These are phyloP conservation scores for Drosophila busckii DNA, from an alignment of 1,140 invertebrate species.

Conservation along the genomic window DNA sequence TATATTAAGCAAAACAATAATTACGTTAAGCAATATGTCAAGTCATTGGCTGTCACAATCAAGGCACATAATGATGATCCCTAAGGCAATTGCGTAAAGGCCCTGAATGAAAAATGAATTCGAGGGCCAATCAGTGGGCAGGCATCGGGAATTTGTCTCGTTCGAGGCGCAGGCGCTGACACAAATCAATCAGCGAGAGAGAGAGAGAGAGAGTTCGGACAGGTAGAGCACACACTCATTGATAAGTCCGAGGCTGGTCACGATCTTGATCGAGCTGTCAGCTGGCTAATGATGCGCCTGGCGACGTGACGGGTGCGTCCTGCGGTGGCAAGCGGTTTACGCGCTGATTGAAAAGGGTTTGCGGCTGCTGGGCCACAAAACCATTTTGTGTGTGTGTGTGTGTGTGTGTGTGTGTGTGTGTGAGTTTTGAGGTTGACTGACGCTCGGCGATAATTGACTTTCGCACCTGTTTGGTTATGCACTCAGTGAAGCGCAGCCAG, in stretches of 20 bases:
- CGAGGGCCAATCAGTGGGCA: constrained; percentile 19
- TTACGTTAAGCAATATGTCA: constrained; percentile 15
- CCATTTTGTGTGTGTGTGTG: background rate
- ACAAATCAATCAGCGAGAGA: constrained; percentile 44
- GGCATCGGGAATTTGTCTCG: constrained; percentile 18
- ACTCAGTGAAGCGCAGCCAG: constrained; percentile 22
- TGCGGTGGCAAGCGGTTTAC: constrained; percentile 34
- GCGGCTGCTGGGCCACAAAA: background rate
- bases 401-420: background rate
- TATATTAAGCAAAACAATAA: constrained; percentile 33
- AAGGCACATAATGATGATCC: constrained; percentile 36
- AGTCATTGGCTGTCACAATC: constrained; percentile 13
- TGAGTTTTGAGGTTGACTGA: constrained; percentile 23
- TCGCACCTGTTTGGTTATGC: constrained; percentile 25
- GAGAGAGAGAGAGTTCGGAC: background rate
- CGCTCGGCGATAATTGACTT: constrained; percentile 30
- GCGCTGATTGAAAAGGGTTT: constrained; percentile 21
- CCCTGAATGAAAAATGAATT: constrained; percentile 40
- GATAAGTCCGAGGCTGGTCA: constrained; percentile 2
- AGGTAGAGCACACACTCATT: constrained; percentile 20
- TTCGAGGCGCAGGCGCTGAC: constrained; percentile 28
- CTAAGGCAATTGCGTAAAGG: constrained; percentile 28
- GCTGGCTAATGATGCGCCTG: constrained; percentile 32
- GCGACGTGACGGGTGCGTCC: constrained; percentile 36
- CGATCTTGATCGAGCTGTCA: constrained; percentile 34